Conservation (phyloP, 2,797 vertebrate genomes). For the Botia kubotai region DNA sequence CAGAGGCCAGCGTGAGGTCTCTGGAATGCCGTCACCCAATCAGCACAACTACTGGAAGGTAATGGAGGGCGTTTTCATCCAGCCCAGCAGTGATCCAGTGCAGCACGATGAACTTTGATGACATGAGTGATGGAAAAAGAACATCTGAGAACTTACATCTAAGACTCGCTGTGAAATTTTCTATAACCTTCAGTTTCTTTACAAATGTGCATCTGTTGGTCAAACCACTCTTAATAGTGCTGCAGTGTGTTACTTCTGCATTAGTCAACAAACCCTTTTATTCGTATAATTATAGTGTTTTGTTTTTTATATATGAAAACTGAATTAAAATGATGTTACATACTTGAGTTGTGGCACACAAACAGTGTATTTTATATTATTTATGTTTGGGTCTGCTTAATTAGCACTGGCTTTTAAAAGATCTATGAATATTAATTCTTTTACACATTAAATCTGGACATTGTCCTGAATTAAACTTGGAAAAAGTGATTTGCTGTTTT, state of each 20-base stretch:
- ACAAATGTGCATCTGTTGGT: constrained; percentile 13
- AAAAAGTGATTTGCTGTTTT: neutral
- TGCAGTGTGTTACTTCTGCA: neutral
- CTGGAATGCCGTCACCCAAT: constrained; percentile 85
- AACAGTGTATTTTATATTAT: constrained; percentile 13
- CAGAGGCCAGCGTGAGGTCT: constrained; percentile 91
- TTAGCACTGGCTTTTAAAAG: neutral
- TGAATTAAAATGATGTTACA: neutral
- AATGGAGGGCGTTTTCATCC: constrained; percentile 96
- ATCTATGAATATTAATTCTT: neutral
- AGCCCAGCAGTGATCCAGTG: constrained; percentile 78
- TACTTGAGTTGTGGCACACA: neutral
- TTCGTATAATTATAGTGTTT: neutral
- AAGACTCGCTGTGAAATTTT: neutral
- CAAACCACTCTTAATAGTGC: neutral
- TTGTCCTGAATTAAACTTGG: neutral
- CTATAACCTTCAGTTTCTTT: constrained; percentile 16
- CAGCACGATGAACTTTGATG: constrained; percentile 86
- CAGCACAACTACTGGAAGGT: constrained; percentile 91
- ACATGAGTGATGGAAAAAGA: constrained; percentile 41
- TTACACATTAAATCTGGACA: neutral
- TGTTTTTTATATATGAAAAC: constrained; percentile 12
- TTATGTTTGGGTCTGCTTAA: constrained; percentile 32
- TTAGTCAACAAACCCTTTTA: constrained; percentile 15
- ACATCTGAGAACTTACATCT: neutral